These are phyloP conservation scores for Esperia sulphurella DNA, from an alignment of 2,888 invertebrate genomes.

Conservation along the genomic window DNA sequence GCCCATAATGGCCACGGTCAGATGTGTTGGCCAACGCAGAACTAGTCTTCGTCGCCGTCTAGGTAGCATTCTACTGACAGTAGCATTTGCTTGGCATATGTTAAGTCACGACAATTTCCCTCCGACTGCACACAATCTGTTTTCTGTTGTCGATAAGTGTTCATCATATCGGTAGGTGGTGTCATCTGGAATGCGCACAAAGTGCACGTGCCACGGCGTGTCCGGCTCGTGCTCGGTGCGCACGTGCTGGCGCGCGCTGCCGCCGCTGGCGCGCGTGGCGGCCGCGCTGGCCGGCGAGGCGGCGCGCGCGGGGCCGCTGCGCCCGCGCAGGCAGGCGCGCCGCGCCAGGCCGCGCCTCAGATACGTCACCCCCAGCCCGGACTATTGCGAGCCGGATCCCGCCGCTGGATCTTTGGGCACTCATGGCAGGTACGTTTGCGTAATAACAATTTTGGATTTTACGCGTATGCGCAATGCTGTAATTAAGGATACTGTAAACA, in stretches of 20 bases:
- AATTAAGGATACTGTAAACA: too few relatives aligned
- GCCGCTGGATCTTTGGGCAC: constrained; percentile 88
- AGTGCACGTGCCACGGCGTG: constrained; percentile 92
- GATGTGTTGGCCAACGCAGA: too few relatives aligned
- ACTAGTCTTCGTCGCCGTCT: too few relatives aligned
- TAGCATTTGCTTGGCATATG: too few relatives aligned
- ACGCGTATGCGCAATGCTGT: too few relatives aligned
- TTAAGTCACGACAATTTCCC: too few relatives aligned
- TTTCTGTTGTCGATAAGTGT: too few relatives aligned
- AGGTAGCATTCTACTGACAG: too few relatives aligned
- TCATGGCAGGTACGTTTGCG: constrained; percentile 80
- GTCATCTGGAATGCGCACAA: constrained; percentile 68
- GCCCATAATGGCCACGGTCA: too few relatives aligned
- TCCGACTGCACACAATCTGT: too few relatives aligned
- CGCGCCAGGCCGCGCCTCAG: constrained; percentile 81
- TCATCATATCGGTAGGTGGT: constrained; percentile 80
- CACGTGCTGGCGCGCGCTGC: constrained; percentile 89
- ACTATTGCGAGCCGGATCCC: constrained; percentile 88
- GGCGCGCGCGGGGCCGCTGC: constrained; percentile 61
- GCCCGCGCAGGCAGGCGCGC: constrained; percentile 43
- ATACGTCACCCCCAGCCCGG: constrained; percentile 89
- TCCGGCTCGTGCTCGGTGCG: constrained; percentile 90
- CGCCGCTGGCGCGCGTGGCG: constrained; percentile 81
- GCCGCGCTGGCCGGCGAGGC: constrained; percentile 65
- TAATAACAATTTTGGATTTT: neutral